These are phyloP conservation scores for Mythimna impura DNA, from an alignment of 2,888 invertebrate genomes.

Conservation along the genomic window DNA sequence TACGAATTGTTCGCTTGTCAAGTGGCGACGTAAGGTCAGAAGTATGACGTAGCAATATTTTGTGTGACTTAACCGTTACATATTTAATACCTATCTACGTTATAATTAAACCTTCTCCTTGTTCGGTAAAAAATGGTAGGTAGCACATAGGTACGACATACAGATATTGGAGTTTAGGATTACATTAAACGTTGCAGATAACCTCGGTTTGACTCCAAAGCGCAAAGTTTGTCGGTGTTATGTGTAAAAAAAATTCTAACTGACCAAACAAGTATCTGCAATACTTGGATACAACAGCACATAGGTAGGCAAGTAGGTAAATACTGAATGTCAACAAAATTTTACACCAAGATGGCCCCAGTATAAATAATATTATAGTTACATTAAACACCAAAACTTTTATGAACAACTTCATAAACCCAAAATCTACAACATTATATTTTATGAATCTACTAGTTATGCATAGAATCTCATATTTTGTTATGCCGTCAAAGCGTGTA, in stretches of 20 bases:
- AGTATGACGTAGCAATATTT: constrained; percentile 51
- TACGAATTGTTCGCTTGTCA: constrained; percentile 67
- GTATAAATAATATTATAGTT: background rate
- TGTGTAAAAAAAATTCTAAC: no score
- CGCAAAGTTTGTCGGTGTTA: no score
- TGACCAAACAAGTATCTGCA: no score
- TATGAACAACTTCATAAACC: constrained; percentile 1
- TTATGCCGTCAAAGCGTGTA: constrained; percentile 66
- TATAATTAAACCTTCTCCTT: constrained; percentile 16
- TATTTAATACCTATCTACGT: constrained; percentile 4
- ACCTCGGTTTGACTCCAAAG: no score
- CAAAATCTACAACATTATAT: constrained; percentile 29
- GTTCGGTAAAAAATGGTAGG: constrained; percentile 3
- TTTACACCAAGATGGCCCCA: background rate
- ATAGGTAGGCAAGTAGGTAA: background rate
- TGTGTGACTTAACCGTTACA: constrained; percentile 24
- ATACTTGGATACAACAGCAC: background rate
- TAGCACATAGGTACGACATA: no score
- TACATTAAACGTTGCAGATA: no score
- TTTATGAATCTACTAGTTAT: constrained; percentile 62
- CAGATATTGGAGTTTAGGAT: no score
- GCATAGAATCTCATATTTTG: constrained; percentile 68
- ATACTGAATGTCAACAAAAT: background rate
- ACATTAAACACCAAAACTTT: background rate
- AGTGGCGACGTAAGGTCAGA: constrained; percentile 57